Percentiles rank a stretch among this genome's conserved stretches.
Evolutionary conservation across 2,888 invertebrate species (phyloP).

Genomic region (Erannis defoliaria): DNA sequence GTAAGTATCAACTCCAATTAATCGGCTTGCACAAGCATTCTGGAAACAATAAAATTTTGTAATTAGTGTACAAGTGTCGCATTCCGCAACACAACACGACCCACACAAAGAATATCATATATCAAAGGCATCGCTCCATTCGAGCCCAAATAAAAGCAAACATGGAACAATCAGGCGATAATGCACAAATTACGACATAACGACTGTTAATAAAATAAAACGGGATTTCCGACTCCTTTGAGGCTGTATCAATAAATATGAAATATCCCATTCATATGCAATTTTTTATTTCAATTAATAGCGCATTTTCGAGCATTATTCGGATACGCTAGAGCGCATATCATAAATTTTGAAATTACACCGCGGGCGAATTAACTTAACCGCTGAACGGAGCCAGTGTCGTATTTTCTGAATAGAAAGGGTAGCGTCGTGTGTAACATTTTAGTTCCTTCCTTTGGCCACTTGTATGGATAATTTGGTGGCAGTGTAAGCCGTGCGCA

Average conservation of each 20-base stretch:
- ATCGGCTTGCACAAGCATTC: background rate
- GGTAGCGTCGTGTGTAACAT: background rate
- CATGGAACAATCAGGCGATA: slow-evolving; percentile 20
- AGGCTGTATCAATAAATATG: slow-evolving; percentile 34
- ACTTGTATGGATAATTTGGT: background rate
- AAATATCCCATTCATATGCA: slow-evolving; percentile 44
- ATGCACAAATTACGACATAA: slow-evolving; percentile 32
- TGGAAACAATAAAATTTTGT: background rate
- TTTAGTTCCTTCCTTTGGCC: background rate
- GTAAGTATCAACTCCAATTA: background rate
- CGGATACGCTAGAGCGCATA: slow-evolving; percentile 57
- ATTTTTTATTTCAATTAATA: slow-evolving; percentile 48
- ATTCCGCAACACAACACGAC: slow-evolving; percentile 2
- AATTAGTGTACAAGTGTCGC: background rate
- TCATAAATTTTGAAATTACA: slow-evolving; percentile 66
- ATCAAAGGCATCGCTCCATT: slow-evolving; percentile 15
- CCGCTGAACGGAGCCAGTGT: background rate
- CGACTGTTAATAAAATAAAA: slow-evolving; percentile 35
- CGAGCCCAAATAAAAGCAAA: slow-evolving; percentile 30
- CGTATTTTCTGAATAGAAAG: background rate
- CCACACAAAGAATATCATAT: slow-evolving; percentile 1
- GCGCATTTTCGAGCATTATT: slow-evolving; percentile 55
- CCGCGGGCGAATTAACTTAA: background rate
- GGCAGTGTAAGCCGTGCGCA: slow-evolving; percentile 46
- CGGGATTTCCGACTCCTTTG: slow-evolving; percentile 19